A percentile compares a stretch with the other conserved stretches of the same genome.
Evolutionary conservation across 2,797 vertebrate species (phyloP).

Genomic region (Pelochelys cantorii): DNA sequence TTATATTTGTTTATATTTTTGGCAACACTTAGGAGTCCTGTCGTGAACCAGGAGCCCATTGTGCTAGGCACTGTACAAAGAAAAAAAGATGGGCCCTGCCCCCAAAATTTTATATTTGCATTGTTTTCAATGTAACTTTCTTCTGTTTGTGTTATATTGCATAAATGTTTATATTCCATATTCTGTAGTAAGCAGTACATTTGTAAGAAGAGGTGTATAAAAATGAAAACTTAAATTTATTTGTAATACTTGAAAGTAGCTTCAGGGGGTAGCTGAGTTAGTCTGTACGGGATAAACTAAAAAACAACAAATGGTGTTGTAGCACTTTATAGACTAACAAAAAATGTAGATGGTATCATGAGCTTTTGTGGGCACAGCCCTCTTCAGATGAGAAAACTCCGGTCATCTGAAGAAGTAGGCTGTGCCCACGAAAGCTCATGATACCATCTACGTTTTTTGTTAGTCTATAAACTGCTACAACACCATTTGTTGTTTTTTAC

Average conservation of each 20-base stretch:
- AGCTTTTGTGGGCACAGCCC: no score
- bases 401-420: no score
- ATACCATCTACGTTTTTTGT: no score
- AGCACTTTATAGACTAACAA: no score
- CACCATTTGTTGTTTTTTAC: no score
- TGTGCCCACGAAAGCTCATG: no score
- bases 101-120: background rate
- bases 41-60: fast-evolving
- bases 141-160: background rate
- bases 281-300: no score
- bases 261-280: no score
- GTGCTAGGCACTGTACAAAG: background rate
- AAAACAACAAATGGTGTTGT: no score
- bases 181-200: background rate
- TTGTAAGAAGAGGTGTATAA: background rate
- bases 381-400: no score
- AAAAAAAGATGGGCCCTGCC: background rate
- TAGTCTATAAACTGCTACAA: no score
- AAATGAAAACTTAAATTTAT: background rate
- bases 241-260: background rate
- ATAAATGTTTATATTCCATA: fast-evolving
- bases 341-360: no score
- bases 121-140: background rate
- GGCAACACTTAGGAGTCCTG: background rate
- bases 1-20: background rate